phyloP scores from a whole-genome alignment of 2,113 vertebrate species.

The Centropristis striata region DNA sequence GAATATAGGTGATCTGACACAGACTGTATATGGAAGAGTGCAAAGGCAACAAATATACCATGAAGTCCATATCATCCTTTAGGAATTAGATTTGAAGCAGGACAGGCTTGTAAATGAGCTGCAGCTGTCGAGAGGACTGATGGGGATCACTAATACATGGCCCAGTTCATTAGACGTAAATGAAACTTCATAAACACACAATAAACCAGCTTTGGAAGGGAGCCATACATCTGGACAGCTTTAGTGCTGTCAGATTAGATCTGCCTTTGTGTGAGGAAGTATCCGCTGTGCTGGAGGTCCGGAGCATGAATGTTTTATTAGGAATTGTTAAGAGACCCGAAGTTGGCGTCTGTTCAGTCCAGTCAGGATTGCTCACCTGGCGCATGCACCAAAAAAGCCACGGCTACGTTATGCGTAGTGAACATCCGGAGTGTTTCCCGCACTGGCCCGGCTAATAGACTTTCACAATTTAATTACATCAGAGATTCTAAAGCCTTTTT shows the following conservation, averaged over 20 bases:
- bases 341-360: no score
- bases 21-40: not conserved
- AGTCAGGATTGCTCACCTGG: no score
- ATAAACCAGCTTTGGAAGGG: not conserved
- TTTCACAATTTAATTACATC: no score
- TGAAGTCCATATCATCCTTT: not conserved
- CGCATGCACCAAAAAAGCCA: no score
- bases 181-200: not conserved
- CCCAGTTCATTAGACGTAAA: not conserved
- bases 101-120: not conserved
- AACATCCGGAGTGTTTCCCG: no score
- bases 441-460: no score
- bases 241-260: not conserved
- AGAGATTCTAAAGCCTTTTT: no score
- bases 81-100: not conserved
- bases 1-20: not conserved
- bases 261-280: not conserved
- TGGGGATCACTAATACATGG: not conserved
- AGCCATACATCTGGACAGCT: slow-evolving; percentile 6
- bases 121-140: not conserved
- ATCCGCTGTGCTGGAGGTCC: not conserved
- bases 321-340: no score
- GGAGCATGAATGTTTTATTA: no score
- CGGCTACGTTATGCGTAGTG: no score
- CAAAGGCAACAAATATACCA: not conserved